Evolutionary conservation across 2,113 vertebrate genomes (phyloP), one percentile per base, ranked within the genome.

Genomic region (Campylorhamphus procurvoides): DNA sequence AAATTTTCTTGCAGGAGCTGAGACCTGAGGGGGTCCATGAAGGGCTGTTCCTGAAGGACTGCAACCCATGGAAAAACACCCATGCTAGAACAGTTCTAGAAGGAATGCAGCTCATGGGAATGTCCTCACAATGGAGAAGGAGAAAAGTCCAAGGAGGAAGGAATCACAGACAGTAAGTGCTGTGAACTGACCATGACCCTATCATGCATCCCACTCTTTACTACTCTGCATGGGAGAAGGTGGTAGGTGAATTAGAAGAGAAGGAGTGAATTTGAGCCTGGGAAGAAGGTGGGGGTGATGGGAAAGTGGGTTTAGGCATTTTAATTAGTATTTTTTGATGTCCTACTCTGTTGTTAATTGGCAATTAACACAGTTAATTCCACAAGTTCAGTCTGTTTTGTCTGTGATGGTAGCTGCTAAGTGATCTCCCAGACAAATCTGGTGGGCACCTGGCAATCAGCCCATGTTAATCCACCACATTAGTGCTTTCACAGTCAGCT

Each of bases 401-500:
- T 8, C 14, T 2, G 0, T 3, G 9, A 27, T 19, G 9, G 24
- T 56, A 52, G 35, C 0, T 63, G 16, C 1, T 64, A 27, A 59
- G 14, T 27, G 44, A 59, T 59, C 23, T 53, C 16, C 10, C 10
- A 53, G 4, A 29, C 4, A 1, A 0, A 4, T 10, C 49, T 40
- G 18, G 25, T 50, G 24, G 4, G 22, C 6, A 72, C 4, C 18
- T 25, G 22, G 6, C 0, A 1, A 83, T 13, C 4, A 78, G 33
- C 7, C 14, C 76, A 16, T 20, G 9, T 76, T n/a, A 72, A 60
- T 7, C 7, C 13, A 47, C 7, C 2, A 5, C 27, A 33, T 12
- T 20, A 44, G 18, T 91, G 84, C 55, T 95, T 69, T 93, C 72
- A 89, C 12, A 93, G 63, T 62, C 47, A 64, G 16, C 82, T 95